phyloP scores from a whole-genome alignment of 2,797 vertebrate species.

The Tokudaia tokunoshimensis region DNA sequence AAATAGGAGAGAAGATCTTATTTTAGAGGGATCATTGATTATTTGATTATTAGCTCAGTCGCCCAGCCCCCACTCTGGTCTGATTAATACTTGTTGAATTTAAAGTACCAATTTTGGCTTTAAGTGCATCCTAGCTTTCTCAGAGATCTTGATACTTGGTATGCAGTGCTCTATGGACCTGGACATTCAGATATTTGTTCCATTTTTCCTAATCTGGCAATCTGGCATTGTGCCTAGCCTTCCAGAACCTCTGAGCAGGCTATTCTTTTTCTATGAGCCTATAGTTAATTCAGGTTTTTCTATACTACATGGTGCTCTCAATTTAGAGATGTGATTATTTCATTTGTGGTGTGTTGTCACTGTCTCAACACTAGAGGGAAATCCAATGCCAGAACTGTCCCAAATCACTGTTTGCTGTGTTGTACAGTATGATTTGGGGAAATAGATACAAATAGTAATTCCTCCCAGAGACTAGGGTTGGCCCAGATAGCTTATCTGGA shows the following conservation, averaged over 20 bases:
- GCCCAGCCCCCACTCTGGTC: neutral
- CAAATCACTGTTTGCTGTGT: neutral
- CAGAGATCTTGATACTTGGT: neutral
- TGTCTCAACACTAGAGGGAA: neutral
- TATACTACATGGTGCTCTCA: neutral
- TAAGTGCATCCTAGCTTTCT: neutral
- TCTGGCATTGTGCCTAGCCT: neutral
- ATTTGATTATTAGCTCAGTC: neutral
- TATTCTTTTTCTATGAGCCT: neutral
- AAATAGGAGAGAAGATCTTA: neutral
- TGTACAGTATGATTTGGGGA: neutral
- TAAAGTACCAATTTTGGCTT: neutral
- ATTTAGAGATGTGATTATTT: neutral
- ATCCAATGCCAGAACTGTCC: neutral
- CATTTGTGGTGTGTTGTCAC: neutral
- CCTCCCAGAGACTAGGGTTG: neutral
- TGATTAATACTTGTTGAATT: neutral
- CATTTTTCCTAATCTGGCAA: neutral
- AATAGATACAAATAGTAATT: neutral
- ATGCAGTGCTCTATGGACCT: neutral
- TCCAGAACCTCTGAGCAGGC: neutral
- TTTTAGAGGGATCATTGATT: neutral
- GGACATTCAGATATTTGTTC: neutral
- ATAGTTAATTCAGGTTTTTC: neutral
- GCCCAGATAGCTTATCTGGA: neutral